Base-by-base conservation (phyloP, 1,140 invertebrate genomes). In the Sarcophaga peregrina region DNA sequence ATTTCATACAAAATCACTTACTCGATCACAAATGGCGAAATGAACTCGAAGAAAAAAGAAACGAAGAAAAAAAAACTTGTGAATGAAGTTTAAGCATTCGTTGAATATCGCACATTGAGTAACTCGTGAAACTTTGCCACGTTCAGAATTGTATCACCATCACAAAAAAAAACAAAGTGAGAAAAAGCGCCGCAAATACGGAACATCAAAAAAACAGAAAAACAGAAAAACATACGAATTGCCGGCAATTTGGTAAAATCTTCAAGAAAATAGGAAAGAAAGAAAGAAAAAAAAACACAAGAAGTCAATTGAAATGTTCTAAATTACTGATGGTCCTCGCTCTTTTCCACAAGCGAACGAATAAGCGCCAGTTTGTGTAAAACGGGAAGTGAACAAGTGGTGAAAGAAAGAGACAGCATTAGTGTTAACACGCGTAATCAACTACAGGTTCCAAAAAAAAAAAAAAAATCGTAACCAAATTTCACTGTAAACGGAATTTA, bases 81-180 rank as follows among this genome's bases (percentile, higher is more conserved):
- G 82, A 83, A 83, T 83, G 82, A 83, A 83, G 58, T 80, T 76
- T 83, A 68, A 48, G 20, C 45, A 46, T 47, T 80, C 72, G 76
- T 73, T 72, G 48, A 17, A 73, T 80, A 47, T 46, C 72, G 75
- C 72, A 75, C 83, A 13, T 46, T 82, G 72, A 81, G 80, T 81
- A 83, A 81, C 83, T 78, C 83, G 80, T 83, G 78, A 80, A 83
- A 81, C 78, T 81, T 81, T 81, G 72, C 72, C 52, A 58, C 75
- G 82, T 73, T 76, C 73, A 83, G 82, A 83, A 75, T 83, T 73
- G 54, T 78, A 73, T 78, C 25, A 76, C 74, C 68, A 78, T 45
- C 48, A 83, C 6, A 52, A 13, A 52, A 52, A 52, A 13, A 1
- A 1, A 52, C 8, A 68, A 68, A 20, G 20, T 9, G 17, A 25